Evolutionary conservation across 2,113 vertebrate genomes (phyloP).

Genomic region (Crocuta crocuta): DNA sequence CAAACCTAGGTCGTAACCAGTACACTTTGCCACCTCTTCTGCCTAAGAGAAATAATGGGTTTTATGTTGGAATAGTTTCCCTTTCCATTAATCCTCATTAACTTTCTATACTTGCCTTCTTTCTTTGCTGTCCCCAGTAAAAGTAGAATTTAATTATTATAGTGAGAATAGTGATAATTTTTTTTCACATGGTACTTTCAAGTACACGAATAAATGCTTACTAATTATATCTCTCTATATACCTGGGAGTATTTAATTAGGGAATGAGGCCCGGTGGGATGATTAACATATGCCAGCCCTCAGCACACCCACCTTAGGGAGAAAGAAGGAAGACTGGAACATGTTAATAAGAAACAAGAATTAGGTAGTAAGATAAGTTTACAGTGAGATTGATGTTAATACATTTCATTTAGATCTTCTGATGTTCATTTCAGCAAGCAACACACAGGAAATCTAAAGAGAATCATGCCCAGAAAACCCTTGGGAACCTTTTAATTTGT

Average conservation of each 20-base stretch:
- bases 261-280: background rate
- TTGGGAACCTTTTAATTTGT: background rate
- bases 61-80: background rate
- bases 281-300: background rate
- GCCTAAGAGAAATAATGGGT: background rate
- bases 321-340: background rate
- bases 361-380: background rate
- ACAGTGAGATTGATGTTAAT: background rate
- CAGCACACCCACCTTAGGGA: background rate
- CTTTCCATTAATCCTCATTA: background rate
- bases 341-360: background rate
- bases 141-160: slow-evolving; percentile 7
- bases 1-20: background rate
- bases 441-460: background rate
- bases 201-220: background rate
- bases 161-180: background rate
- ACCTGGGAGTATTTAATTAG: background rate
- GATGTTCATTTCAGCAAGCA: background rate
- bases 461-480: background rate
- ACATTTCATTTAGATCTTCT: background rate
- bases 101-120: background rate
- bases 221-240: background rate
- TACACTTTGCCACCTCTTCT: background rate
- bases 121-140: background rate
- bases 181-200: background rate